Percentiles rank a stretch among this genome's conserved stretches.
phyloP scores from a whole-genome alignment of 53 echinoderm and acorn worm genomes.

The Paelopatides confundens region DNA sequence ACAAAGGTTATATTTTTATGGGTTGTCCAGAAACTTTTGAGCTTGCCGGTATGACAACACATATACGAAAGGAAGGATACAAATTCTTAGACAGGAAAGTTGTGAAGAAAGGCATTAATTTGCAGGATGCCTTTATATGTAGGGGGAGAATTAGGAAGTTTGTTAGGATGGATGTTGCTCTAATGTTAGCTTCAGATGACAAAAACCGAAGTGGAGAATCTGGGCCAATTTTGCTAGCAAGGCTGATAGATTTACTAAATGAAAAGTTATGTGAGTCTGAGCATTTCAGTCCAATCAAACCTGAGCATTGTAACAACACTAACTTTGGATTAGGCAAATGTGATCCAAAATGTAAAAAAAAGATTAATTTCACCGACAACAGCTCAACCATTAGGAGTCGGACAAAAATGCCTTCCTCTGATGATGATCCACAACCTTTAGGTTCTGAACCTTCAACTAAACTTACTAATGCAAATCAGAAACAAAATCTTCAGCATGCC shows the following conservation, averaged over 20 bases:
- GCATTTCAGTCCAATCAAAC: neutral
- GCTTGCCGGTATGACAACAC: too few relatives aligned
- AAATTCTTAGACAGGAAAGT: too few relatives aligned
- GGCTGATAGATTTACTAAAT: neutral
- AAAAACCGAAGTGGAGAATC: neutral
- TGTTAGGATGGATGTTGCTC: neutral
- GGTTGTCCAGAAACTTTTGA: too few relatives aligned
- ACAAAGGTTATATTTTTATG: too few relatives aligned
- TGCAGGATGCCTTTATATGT: too few relatives aligned
- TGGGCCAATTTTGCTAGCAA: neutral
- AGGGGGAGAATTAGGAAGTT: neutral
- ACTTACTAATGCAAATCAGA: constrained; percentile 16
- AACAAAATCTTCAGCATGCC: constrained; percentile 29
- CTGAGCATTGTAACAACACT: too few relatives aligned
- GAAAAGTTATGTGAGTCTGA: neutral
- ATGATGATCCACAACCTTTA: too few relatives aligned
- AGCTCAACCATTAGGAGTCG: too few relatives aligned
- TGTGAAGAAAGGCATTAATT: too few relatives aligned
- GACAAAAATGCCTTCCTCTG: constrained; percentile 13
- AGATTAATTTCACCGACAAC: constrained; percentile 23
- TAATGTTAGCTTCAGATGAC: neutral
- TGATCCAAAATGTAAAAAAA: constrained; percentile 4
- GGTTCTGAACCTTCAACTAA: too few relatives aligned
- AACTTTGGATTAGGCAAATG: too few relatives aligned
- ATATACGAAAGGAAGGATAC: too few relatives aligned